phyloP scores from a whole-genome alignment of 2,113 vertebrate species.

The Cololabis saira region DNA sequence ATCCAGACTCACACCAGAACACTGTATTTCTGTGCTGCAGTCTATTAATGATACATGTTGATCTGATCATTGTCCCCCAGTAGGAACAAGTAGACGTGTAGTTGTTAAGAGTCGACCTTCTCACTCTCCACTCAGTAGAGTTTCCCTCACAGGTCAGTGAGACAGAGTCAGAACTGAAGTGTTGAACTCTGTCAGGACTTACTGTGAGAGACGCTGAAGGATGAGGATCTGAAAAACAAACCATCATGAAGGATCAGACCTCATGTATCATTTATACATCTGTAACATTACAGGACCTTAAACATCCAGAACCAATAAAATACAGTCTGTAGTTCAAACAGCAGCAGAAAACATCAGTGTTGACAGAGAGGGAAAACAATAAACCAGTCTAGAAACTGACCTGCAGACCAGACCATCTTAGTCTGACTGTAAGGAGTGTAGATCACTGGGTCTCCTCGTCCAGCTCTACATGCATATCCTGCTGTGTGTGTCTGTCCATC shows the following conservation, averaged over 20 bases:
- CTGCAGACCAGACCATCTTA: conserved; percentile 47
- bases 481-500: conserved; percentile 43
- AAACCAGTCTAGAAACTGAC: conserved; percentile 14
- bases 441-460: conserved; percentile 36
- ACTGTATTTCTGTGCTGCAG: rapidly evolving
- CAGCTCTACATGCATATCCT: conserved; percentile 53
- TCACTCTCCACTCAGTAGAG: conserved; percentile 46
- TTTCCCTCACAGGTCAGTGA: conserved; percentile 50
- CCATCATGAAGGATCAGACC: neutral
- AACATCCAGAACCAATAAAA: no score
- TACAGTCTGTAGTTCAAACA: no score
- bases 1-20: conserved; percentile 59
- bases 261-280: no score
- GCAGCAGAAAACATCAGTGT: neutral
- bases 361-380: neutral
- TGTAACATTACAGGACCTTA: no score
- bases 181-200: conserved; percentile 46
- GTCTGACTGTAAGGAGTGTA: conserved; percentile 7
- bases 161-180: conserved; percentile 11
- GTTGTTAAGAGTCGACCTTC: neutral
- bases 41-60: neutral
- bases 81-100: rapidly evolving
- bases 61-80: neutral
- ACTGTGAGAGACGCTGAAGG: conserved; percentile 31
- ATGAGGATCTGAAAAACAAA: neutral